These are phyloP conservation scores for Melanocharis versteri DNA, from an alignment of 2,113 vertebrate genomes.

Conservation along the genomic window DNA sequence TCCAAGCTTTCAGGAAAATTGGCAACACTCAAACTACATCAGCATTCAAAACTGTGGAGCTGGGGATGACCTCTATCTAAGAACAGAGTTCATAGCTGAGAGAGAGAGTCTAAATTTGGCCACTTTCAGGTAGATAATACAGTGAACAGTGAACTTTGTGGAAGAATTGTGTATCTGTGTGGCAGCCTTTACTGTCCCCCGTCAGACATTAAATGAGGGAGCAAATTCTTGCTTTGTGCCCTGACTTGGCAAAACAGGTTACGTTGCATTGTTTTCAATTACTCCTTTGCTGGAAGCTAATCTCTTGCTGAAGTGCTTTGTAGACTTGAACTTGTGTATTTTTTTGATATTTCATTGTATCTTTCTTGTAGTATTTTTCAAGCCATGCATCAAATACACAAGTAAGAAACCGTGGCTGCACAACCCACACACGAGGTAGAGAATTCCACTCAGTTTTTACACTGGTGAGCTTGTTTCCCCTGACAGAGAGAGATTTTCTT, in stretches of 20 bases:
- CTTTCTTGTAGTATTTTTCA: background rate
- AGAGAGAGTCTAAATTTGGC: background rate
- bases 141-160: background rate
- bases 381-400: background rate
- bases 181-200: background rate
- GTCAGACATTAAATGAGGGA: background rate
- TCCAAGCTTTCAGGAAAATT: constrained; percentile 31
- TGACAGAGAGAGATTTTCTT: background rate
- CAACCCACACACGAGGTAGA: background rate
- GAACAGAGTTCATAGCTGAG: background rate
- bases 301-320: background rate
- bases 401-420: background rate
- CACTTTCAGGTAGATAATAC: background rate
- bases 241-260: background rate
- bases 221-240: background rate
- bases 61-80: background rate
- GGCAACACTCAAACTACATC: background rate
- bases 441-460: background rate
- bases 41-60: constrained; percentile 3
- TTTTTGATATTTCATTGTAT: background rate
- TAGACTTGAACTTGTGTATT: background rate
- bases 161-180: background rate
- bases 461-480: background rate
- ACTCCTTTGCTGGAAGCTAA: background rate
- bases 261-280: background rate